Percentiles rank a stretch among this genome's conserved stretches.
These are phyloP conservation scores for Passer domesticus DNA, from an alignment of 2,113 vertebrate genomes.

Conservation along the genomic window DNA sequence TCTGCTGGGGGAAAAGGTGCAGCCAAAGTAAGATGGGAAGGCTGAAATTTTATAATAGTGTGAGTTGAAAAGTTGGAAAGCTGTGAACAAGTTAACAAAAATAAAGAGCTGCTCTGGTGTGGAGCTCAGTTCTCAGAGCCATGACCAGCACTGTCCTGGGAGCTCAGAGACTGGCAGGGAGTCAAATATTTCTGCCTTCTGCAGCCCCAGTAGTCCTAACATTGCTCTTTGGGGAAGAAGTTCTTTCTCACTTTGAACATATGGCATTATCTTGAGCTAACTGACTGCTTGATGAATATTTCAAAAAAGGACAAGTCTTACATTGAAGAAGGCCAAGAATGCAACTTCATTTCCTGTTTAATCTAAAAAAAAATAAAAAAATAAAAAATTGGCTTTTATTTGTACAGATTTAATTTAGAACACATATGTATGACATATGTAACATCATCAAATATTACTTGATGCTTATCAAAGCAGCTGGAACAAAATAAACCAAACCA, in stretches of 20 bases:
- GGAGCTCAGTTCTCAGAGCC: neutral
- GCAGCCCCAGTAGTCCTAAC: neutral
- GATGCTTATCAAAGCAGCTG: neutral
- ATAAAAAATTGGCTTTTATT: neutral
- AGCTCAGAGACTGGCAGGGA: neutral
- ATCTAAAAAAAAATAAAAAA: neutral
- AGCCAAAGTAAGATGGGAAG: neutral
- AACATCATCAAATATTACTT: neutral
- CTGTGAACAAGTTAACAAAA: neutral
- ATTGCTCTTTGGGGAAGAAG: neutral
- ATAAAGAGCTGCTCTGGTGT: neutral
- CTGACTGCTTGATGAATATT: neutral
- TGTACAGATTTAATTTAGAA: neutral
- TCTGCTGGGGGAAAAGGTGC: neutral
- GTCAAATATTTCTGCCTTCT: conserved; percentile 16
- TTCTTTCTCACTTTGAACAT: neutral
- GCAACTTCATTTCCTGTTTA: conserved; percentile 41
- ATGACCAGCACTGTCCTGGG: neutral
- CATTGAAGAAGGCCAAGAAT: neutral
- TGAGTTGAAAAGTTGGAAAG: neutral
- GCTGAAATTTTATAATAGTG: neutral
- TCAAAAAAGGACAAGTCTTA: neutral
- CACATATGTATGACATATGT: neutral
- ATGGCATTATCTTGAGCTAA: neutral
- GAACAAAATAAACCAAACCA: neutral